Percentiles rank a stretch among this genome's conserved stretches.
Conservation (phyloP, 2,113 vertebrate species). For the Oxyruncus cristatus region DNA sequence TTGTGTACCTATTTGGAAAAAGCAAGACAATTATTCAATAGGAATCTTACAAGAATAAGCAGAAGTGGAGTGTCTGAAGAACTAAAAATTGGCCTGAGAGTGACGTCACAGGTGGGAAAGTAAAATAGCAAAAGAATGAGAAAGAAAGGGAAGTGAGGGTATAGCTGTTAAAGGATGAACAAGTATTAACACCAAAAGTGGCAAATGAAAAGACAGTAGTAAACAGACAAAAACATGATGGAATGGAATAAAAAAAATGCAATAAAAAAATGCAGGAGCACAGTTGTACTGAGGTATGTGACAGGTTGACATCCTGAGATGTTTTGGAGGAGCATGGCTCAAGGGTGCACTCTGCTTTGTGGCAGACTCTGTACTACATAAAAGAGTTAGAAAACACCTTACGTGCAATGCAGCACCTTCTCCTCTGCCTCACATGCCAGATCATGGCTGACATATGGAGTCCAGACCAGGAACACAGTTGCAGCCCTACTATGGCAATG, state of each 20-base stretch:
- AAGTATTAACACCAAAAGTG: not conserved
- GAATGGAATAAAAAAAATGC: not conserved
- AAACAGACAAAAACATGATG: not conserved
- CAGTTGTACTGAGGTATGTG: not conserved
- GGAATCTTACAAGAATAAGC: not conserved
- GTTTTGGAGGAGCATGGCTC: not conserved
- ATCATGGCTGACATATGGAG: not conserved
- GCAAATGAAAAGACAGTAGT: not conserved
- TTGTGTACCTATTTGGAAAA: not conserved
- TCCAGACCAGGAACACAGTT: not conserved
- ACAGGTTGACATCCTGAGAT: not conserved
- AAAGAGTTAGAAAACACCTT: not conserved
- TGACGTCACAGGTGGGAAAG: not conserved
- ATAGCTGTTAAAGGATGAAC: not conserved
- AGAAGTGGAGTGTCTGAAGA: not conserved
- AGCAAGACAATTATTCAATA: not conserved
- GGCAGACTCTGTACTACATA: accelerated
- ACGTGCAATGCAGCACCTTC: not conserved
- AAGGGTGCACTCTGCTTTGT: not conserved
- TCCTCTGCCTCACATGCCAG: not conserved
- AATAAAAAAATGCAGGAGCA: not conserved
- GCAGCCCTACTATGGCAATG: not conserved
- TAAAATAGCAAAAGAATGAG: not conserved
- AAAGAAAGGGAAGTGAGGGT: not conserved
- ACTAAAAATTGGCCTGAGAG: not conserved